Evolutionary conservation across 1,140 invertebrate genomes (phyloP).

Genomic region (Aphis craccivora): DNA sequence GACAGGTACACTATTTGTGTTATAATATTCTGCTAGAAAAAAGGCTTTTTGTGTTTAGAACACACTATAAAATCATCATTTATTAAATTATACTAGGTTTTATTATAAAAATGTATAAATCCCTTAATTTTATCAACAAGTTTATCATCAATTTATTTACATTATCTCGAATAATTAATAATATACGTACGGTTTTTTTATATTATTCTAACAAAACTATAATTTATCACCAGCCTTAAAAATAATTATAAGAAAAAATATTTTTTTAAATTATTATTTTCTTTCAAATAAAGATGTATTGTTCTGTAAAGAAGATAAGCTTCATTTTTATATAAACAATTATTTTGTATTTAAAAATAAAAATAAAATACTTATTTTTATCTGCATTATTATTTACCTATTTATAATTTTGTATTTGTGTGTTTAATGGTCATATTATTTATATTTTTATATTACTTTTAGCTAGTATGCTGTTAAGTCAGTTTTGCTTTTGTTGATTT

Average conservation of each 20-base stretch:
- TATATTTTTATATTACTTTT: background rate
- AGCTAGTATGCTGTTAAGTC: background rate
- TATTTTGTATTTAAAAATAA: no score
- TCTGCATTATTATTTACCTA: no score
- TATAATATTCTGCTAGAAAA: background rate
- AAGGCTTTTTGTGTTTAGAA: constrained; percentile 13
- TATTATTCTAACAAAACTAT: background rate
- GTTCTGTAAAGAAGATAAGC: no score
- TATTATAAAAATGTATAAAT: background rate
- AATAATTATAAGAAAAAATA: no score
- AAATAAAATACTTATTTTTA: no score
- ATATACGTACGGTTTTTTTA: background rate
- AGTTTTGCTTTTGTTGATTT: background rate
- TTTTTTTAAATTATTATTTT: no score
- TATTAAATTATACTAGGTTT: background rate
- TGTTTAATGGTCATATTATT: background rate
- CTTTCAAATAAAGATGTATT: no score
- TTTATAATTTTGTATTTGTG: background rate
- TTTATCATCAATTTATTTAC: background rate
- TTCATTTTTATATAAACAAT: background rate
- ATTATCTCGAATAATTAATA: background rate
- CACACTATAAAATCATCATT: background rate
- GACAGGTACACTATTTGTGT: background rate
- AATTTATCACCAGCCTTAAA: background rate
- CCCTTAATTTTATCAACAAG: background rate